These are phyloP conservation scores for Abrostola triplasia DNA, from an alignment of 2,888 invertebrate genomes.

Conservation along the genomic window DNA sequence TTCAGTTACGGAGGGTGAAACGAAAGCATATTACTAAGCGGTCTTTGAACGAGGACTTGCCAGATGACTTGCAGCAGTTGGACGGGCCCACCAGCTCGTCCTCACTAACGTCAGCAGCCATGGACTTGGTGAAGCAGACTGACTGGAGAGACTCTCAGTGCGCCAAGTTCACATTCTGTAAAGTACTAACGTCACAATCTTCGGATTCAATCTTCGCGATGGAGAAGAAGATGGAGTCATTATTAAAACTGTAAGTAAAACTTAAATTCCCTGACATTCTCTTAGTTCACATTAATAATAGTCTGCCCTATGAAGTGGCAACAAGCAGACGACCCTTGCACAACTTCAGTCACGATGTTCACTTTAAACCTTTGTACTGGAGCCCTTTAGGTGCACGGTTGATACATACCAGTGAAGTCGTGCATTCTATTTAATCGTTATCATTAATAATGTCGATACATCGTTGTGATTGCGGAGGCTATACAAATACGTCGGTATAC, in stretches of 20 bases:
- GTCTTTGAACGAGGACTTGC: constrained; percentile 76
- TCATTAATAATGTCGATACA: constrained; percentile 10
- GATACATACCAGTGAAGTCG: constrained; percentile 38
- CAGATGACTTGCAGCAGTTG: constrained; percentile 80
- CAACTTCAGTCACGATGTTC: constrained; percentile 52
- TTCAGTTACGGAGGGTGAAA: constrained; percentile 67
- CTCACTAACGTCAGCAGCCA: constrained; percentile 78
- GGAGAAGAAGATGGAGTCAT: constrained; percentile 94
- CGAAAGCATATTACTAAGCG: constrained; percentile 72
- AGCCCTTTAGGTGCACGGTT: constrained; percentile 34
- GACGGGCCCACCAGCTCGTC: constrained; percentile 69
- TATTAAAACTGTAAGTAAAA: constrained; percentile 91
- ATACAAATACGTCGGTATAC: neutral
- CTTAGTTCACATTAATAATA: neutral
- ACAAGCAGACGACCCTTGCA: constrained; percentile 34
- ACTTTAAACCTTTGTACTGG: constrained; percentile 31
- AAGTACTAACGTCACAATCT: constrained; percentile 91
- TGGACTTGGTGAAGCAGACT: constrained; percentile 84
- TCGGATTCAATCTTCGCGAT: constrained; percentile 91
- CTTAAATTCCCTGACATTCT: constrained; percentile 8
- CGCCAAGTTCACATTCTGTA: constrained; percentile 93
- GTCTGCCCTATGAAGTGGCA: constrained; percentile 27
- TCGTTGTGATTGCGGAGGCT: neutral
- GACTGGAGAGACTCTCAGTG: constrained; percentile 94
- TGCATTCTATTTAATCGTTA: constrained; percentile 30